Percentiles rank a stretch among this genome's conserved stretches.
Conservation (phyloP, 2,888 invertebrate genomes). For the Leptura quadrifasciata region DNA sequence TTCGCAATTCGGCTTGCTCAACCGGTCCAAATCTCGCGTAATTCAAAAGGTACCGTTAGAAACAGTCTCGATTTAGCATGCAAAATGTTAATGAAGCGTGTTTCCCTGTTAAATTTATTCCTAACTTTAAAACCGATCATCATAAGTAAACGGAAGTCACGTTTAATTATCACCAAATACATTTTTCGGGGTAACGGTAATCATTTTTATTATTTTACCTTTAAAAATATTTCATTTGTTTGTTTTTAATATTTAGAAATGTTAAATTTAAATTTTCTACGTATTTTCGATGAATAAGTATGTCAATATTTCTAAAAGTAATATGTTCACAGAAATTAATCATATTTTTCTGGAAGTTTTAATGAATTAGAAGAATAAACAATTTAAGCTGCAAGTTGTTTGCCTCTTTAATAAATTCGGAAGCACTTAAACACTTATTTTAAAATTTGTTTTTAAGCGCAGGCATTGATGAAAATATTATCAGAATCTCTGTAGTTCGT, state of each 20-base stretch:
- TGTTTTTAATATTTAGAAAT: neutral
- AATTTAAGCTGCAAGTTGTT: too few relatives aligned
- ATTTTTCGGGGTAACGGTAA: neutral
- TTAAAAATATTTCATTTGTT: neutral
- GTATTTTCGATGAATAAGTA: neutral
- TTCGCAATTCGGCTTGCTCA: neutral
- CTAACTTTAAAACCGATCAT: neutral
- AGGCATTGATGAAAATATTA: too few relatives aligned
- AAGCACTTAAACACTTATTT: too few relatives aligned
- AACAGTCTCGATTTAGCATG: neutral
- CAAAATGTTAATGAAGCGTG: neutral
- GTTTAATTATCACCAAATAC: conserved; percentile 5
- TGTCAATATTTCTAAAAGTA: neutral
- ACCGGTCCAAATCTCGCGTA: neutral
- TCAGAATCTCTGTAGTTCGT: too few relatives aligned
- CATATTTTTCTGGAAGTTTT: too few relatives aligned
- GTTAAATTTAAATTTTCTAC: neutral
- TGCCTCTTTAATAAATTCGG: too few relatives aligned
- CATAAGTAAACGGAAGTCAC: neutral
- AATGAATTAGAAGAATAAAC: too few relatives aligned
- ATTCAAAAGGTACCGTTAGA: neutral
- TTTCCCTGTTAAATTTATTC: neutral
- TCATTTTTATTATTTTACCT: neutral
- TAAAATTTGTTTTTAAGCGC: too few relatives aligned
- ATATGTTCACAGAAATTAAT: neutral